Evolutionary conservation across 2,797 vertebrate genomes (phyloP), one percentile per base, ranked within the genome.

Genomic region (Spinibarbus caldwelli): DNA sequence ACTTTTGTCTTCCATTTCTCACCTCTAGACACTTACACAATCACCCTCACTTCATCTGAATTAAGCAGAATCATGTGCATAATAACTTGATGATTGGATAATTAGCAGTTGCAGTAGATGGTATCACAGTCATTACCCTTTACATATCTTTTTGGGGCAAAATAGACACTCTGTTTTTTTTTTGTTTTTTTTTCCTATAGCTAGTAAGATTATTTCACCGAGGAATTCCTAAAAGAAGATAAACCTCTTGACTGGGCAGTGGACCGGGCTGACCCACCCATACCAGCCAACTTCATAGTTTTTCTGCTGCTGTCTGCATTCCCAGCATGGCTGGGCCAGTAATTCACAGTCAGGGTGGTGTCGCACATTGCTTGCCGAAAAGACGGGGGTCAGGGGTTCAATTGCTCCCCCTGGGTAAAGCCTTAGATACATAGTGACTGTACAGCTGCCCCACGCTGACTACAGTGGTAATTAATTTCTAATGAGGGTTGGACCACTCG

Each of bases 321-420:
- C 93, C 93, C 90, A n/a, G n/a, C n/a, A n/a, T n/a, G n/a, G n/a
- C n/a, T n/a, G n/a, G n/a, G n/a, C n/a, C n/a, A 91, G 92, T 92
- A 92, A 93, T 91, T 92, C 87, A 89, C 87, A 87, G 89, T 91
- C 89, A 88, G 92, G 85, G 89, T 91, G 82, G 82, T 93, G 93
- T 93, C 90, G 92, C 89, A 88, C 91, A 93, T 90, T 89, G 83
- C 80, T 88, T 91, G 90, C 85, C 91, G 87, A 90, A 87, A 91
- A 90, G 86, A 90, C 85, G 67, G 80, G 91, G 91, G 93, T 93
- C 92, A n/a, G n/a, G 76, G 92, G 92, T 94, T 94, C 91, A 94
- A 94, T 92, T 93, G 92, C 90, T 92, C 91, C 92, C 90, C 41
- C 79, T 88, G 87, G 91, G 90, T 82, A 66, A 87, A 87, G 90